A percentile compares a stretch with the other conserved stretches of the same genome.
Conservation (phyloP, 2,113 vertebrate species). For the Ptyas mucosa region DNA sequence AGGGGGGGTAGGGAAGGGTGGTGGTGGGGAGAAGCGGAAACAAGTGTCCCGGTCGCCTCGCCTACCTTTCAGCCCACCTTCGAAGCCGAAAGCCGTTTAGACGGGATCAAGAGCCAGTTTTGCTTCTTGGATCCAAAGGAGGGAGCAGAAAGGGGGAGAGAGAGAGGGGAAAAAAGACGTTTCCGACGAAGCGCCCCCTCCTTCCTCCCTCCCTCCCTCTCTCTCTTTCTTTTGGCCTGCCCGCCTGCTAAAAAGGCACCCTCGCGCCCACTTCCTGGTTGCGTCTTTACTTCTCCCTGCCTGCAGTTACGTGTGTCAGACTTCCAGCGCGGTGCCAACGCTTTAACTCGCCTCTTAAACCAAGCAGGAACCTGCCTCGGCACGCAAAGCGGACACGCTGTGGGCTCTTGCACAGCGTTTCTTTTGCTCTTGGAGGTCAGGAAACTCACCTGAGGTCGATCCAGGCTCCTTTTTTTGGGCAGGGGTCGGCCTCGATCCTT, state of each 20-base stretch:
- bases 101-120: not conserved
- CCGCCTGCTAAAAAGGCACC: not conserved
- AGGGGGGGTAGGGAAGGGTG: too few species aligned
- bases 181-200: not conserved
- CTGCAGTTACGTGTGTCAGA: not conserved
- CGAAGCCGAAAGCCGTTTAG: not conserved
- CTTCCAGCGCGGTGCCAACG: not conserved
- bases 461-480: too few species aligned
- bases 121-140: not conserved
- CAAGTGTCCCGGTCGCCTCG: not conserved
- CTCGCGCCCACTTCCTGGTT: constrained; percentile 15
- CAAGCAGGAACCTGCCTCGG: not conserved
- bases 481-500: not conserved
- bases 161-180: not conserved
- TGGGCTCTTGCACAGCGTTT: not conserved
- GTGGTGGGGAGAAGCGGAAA: not conserved
- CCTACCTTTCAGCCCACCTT: not conserved
- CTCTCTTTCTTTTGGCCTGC: not conserved
- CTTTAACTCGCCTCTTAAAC: not conserved
- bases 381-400: not conserved
- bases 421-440: not conserved
- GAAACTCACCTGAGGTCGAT: not conserved
- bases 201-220: not conserved
- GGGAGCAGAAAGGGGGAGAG: not conserved
- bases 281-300: not conserved